These are phyloP conservation scores for Pongo abelii DNA, from an alignment of 2,113 vertebrate species.

Conservation along the genomic window DNA sequence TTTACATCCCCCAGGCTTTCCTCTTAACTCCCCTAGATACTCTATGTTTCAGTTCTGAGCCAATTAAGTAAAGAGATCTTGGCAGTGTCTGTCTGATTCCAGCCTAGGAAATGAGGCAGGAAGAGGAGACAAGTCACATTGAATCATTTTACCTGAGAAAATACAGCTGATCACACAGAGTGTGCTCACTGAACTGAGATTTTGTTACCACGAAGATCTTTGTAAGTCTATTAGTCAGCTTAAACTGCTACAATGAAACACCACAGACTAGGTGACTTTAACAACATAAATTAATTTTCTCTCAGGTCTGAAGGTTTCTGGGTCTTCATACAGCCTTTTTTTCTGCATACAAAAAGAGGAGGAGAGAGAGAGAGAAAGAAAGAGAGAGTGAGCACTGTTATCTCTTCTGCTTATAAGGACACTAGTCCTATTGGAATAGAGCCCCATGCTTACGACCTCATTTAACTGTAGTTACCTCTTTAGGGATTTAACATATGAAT, in stretches of 20 bases:
- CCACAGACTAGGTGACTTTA: not conserved
- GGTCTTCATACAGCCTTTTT: not conserved
- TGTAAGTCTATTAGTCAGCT: not conserved
- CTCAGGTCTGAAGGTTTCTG: not conserved
- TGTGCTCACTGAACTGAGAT: not conserved
- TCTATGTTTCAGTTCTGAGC: not conserved
- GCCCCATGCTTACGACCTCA: not conserved
- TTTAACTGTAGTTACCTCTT: not conserved
- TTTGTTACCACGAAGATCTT: not conserved
- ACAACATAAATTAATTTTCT: not conserved
- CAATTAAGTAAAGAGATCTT: not conserved
- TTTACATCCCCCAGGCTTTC: not conserved
- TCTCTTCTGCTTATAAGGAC: not conserved
- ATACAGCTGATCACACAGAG: not conserved
- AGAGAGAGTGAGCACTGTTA: fast-evolving
- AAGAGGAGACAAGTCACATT: not conserved
- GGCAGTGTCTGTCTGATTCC: not conserved
- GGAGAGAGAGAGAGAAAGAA: not conserved
- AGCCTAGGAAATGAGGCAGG: not conserved
- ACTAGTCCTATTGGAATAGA: not conserved
- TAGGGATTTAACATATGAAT: not conserved
- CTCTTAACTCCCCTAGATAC: not conserved
- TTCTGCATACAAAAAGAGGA: not conserved
- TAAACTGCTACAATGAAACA: not conserved
- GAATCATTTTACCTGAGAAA: not conserved